Percentiles rank a stretch among this genome's conserved stretches.
Conservation (phyloP, 2,113 vertebrate genomes). For the Pluvianellus socialis region DNA sequence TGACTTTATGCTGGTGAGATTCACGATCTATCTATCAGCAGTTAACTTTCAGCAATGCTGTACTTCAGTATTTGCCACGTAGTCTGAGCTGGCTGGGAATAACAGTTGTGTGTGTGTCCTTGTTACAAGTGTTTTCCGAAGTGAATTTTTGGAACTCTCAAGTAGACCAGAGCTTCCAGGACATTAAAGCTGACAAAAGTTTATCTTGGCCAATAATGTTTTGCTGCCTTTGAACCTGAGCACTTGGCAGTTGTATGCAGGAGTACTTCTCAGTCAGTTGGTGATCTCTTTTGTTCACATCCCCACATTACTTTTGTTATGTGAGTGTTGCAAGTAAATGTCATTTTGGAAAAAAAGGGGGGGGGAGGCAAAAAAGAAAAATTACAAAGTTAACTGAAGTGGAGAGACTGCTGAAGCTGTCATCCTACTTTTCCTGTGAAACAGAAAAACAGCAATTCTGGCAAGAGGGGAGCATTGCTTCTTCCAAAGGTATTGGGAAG, state of each 20-base stretch:
- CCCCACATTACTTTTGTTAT: accelerated
- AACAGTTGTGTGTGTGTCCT: background rate
- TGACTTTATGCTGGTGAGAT: background rate
- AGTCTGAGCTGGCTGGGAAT: background rate
- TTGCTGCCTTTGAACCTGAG: background rate
- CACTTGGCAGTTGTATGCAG: background rate
- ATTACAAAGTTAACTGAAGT: background rate
- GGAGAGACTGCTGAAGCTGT: background rate
- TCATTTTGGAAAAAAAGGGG: background rate
- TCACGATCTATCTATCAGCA: background rate
- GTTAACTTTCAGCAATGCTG: background rate
- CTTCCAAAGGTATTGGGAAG: background rate
- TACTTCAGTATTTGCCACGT: background rate
- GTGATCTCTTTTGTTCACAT: background rate
- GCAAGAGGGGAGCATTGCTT: background rate
- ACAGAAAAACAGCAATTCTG: background rate
- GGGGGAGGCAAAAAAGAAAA: background rate
- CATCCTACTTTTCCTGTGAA: background rate
- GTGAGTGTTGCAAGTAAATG: background rate
- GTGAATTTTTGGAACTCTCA: background rate
- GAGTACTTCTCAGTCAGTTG: background rate
- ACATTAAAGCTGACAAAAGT: background rate
- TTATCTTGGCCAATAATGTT: background rate
- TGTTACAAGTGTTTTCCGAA: background rate
- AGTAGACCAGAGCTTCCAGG: background rate